These are phyloP conservation scores for Odocoileus virginianus DNA, from an alignment of 2,113 vertebrate species.

Conservation along the genomic window DNA sequence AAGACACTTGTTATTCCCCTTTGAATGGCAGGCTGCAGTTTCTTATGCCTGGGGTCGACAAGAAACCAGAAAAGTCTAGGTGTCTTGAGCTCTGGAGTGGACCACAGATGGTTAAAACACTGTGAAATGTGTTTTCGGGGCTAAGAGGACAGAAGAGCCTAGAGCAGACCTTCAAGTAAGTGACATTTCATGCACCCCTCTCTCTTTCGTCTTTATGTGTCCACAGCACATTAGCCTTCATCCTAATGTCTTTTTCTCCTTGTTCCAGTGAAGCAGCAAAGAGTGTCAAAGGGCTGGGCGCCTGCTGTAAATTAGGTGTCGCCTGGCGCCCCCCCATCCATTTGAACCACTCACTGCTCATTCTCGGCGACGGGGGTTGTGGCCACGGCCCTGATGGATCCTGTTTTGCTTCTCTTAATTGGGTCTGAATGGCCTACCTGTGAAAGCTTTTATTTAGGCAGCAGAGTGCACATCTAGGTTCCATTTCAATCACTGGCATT, in stretches of 20 bases:
- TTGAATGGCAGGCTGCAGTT: neutral
- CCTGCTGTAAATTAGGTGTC: neutral
- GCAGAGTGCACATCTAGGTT: neutral
- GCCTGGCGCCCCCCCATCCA: neutral
- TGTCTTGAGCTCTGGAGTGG: neutral
- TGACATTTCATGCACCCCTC: neutral
- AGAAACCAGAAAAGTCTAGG: neutral
- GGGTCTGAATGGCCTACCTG: neutral
- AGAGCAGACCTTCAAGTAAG: neutral
- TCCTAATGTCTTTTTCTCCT: conserved; percentile 23
- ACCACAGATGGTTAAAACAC: neutral
- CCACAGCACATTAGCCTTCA: conserved; percentile 18
- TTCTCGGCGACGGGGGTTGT: neutral
- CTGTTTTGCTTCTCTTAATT: neutral
- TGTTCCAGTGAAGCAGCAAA: neutral
- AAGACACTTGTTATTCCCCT: neutral
- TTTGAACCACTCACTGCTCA: neutral
- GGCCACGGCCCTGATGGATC: neutral
- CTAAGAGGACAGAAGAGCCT: neutral
- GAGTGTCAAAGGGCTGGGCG: neutral
- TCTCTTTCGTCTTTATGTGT: conserved; percentile 29
- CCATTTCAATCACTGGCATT: neutral
- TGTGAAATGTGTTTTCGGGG: neutral
- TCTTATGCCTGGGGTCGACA: neutral
- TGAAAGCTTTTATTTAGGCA: neutral